phyloP scores from a whole-genome alignment of 2,113 vertebrate genomes.

The Otolemur garnettii region DNA sequence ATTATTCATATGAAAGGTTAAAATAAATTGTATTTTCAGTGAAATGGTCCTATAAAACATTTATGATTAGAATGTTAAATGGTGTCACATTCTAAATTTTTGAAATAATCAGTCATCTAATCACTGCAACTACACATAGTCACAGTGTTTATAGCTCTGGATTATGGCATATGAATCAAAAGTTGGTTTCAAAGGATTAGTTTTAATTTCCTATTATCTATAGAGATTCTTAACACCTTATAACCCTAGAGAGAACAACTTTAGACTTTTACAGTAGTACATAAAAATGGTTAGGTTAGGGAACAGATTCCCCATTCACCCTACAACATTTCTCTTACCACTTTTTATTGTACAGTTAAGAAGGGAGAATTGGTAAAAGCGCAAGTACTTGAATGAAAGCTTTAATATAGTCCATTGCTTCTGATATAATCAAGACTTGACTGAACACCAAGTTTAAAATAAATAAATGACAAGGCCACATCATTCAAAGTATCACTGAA shows the following conservation, averaged over 20 bases:
- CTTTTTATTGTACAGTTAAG: background rate
- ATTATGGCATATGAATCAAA: background rate
- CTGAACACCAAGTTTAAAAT: background rate
- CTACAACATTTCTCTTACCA: background rate
- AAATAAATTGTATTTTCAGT: conserved; percentile 4
- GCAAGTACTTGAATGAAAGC: background rate
- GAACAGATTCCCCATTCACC: background rate
- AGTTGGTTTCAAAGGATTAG: background rate
- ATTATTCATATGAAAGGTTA: conserved; percentile 10
- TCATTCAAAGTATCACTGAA: conserved; percentile 21
- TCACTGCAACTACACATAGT: background rate
- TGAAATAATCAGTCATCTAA: background rate
- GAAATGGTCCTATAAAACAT: conserved; percentile 14
- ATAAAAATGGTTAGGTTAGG: background rate
- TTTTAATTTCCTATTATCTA: background rate
- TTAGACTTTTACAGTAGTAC: background rate
- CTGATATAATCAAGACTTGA: background rate
- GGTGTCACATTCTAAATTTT: background rate
- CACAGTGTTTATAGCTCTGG: background rate
- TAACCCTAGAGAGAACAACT: background rate
- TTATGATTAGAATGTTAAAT: background rate
- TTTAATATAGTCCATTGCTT: background rate
- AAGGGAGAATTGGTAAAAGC: background rate
- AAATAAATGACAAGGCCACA: background rate
- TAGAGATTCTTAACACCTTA: background rate